Percentiles rank a stretch among this genome's conserved stretches.
These are phyloP conservation scores for Aphis craccivora DNA, from an alignment of 1,140 invertebrate species.

Conservation along the genomic window DNA sequence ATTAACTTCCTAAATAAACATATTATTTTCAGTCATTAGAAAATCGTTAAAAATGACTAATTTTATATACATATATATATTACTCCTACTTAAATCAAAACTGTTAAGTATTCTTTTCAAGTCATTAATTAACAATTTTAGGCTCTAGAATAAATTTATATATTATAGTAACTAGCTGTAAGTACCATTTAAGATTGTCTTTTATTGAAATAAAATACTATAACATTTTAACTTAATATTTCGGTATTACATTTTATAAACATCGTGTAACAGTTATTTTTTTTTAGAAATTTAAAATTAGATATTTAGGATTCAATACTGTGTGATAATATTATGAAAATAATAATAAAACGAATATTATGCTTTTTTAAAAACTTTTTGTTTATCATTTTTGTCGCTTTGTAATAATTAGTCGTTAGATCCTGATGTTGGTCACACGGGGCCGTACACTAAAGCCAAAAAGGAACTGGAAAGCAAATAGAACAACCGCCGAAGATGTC, in stretches of 20 bases:
- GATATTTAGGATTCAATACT: constrained; percentile 14
- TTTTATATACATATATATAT: constrained; percentile 34
- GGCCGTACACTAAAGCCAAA: too few species aligned
- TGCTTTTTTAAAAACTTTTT: constrained; percentile 37
- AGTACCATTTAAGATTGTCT: neutral
- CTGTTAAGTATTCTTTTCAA: constrained; percentile 22
- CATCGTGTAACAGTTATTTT: constrained; percentile 4
- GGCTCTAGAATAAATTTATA: constrained; percentile 7
- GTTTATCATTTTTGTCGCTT: neutral
- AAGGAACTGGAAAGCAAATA: too few species aligned
- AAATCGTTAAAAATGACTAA: constrained; percentile 48
- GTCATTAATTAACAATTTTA: constrained; percentile 54
- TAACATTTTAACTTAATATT: constrained; percentile 34
- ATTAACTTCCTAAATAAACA: constrained; percentile 53
- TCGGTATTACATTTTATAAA: neutral
- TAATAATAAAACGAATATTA: constrained; percentile 32
- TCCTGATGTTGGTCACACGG: too few species aligned
- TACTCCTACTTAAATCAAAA: constrained; percentile 56
- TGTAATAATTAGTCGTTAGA: too few species aligned
- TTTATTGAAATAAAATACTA: constrained; percentile 27
- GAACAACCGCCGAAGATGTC: too few species aligned
- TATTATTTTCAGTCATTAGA: constrained; percentile 50
- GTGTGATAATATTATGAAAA: constrained; percentile 43
- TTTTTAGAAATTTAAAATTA: constrained; percentile 33
- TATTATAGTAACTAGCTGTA: neutral